Percentiles rank a stretch among this genome's conserved stretches.
phyloP scores from a whole-genome alignment of 2,888 invertebrate genomes.

The Lepidocyrtinus sp. region DNA sequence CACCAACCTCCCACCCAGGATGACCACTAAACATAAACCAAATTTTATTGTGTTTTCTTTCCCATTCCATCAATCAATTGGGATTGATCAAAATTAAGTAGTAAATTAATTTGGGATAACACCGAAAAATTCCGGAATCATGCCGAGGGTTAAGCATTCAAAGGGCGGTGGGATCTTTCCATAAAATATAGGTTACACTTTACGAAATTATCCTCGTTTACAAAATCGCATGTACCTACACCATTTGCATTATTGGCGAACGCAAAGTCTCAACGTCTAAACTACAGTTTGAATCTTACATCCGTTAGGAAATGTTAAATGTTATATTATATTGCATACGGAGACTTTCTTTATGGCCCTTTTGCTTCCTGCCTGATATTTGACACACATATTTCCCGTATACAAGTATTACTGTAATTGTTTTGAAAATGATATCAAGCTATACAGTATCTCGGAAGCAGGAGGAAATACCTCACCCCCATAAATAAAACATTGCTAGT shows the following conservation, averaged over 20 bases:
- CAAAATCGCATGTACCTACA: too few species aligned
- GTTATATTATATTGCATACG: not conserved
- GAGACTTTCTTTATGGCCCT: not conserved
- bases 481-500: constrained; percentile 55
- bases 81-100: not conserved
- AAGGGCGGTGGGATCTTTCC: too few species aligned
- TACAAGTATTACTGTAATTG: constrained; percentile 48
- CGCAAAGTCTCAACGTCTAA: too few species aligned
- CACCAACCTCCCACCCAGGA: not conserved
- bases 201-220: too few species aligned
- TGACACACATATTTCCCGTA: not conserved
- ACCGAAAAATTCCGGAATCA: not conserved
- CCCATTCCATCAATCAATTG: not conserved
- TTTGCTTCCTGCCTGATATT: not conserved
- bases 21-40: not conserved
- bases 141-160: too few species aligned
- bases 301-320: not conserved
- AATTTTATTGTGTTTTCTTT: constrained; percentile 11
- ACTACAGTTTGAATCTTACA: not conserved
- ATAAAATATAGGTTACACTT: too few species aligned
- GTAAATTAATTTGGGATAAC: not conserved
- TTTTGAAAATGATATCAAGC: constrained; percentile 7
- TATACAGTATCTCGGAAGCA: not conserved
- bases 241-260: too few species aligned
- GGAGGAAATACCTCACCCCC: too few species aligned